Percentiles rank a stretch among this genome's conserved stretches.
Evolutionary conservation across 2,113 vertebrate species (phyloP).

Genomic region (Rattus rattus): DNA sequence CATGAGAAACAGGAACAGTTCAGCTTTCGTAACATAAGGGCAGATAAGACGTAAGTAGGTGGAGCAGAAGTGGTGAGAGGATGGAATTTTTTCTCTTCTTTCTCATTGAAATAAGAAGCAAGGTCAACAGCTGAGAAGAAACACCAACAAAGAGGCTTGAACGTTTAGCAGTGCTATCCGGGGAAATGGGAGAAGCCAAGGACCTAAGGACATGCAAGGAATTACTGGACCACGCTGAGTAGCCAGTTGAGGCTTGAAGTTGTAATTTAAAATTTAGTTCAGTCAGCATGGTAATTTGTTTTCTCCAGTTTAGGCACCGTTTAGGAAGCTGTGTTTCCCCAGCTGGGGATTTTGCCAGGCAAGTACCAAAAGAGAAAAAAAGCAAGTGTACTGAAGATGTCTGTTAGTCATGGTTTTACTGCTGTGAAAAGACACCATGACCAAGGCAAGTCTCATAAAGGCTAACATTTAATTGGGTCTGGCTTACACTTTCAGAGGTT

Average conservation of each 20-base stretch:
- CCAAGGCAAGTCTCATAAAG: too few relatives aligned
- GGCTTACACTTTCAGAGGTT: too few relatives aligned
- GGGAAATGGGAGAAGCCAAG: not conserved
- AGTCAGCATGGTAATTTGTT: not conserved
- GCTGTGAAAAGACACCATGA: too few relatives aligned
- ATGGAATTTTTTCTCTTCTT: not conserved
- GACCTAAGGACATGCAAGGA: not conserved
- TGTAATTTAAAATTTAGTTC: constrained; percentile 13
- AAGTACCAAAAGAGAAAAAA: constrained; percentile 15
- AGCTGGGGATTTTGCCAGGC: constrained; percentile 28
- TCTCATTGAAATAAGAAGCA: constrained; percentile 31
- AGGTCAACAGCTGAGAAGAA: not conserved
- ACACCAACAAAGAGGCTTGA: not conserved
- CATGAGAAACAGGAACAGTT: not conserved
- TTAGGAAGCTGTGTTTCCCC: not conserved
- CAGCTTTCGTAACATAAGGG: not conserved
- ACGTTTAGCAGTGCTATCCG: not conserved
- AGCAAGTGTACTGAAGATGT: not conserved
- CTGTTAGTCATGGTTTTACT: too few relatives aligned
- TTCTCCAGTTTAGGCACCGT: not conserved
- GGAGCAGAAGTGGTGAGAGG: not conserved
- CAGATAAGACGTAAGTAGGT: not conserved
- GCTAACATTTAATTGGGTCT: too few relatives aligned
- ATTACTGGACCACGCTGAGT: not conserved
- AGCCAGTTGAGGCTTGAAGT: constrained; percentile 24